Base-by-base conservation (phyloP, 2,113 vertebrate species). In the Erinaceus europaeus region DNA sequence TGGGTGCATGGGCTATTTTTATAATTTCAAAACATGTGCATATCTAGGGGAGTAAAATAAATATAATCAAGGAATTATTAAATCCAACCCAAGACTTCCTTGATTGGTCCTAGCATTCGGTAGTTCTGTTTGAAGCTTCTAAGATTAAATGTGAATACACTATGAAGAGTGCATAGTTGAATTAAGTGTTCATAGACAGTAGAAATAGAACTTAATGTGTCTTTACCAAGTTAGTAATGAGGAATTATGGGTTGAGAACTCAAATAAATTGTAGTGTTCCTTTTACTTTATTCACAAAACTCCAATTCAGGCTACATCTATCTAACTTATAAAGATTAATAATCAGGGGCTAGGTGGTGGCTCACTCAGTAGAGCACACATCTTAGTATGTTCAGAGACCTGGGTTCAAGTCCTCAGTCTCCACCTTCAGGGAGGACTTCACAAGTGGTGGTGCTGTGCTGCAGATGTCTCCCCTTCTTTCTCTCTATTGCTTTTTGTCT, bases 101-200 rank as follows among this genome's bases (percentile, higher is more conserved):
- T 91, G 71, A 18, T 95, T 79, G 68, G 53, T 53, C 40, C 34
- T 89, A 46, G 44, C 50, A 59, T 65, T 95, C 62, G 85, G 6
- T 78, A 83, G 84, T 81, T 62, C 40, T 83, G 21, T 6, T 88
- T 38, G 42, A 17, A 65, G 61, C 18, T 85, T 88, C 81, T 75
- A 84, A 86, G 9, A 40, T 72, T 38, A 18, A 53, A 7, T 71
- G 18, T 86, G 67, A 88, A 59, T 84, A 34, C 18, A 67, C 25
- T 78, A 53, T 13, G 9, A 78, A 68, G 65, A 42, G 36, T 71
- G 23, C 32, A 40, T 64, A 17, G 27, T 40, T 91, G 77, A 86
- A 86, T 75, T 75, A 83, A 59, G 64, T 55, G 27, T 34, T 94
- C 77, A 84, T 69, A 81, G 78, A 67, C 42, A 74, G 50, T 50